A percentile compares a stretch with the other conserved stretches of the same genome.
phyloP scores from a whole-genome alignment of 2,113 vertebrate species.

The Tupaia tana region DNA sequence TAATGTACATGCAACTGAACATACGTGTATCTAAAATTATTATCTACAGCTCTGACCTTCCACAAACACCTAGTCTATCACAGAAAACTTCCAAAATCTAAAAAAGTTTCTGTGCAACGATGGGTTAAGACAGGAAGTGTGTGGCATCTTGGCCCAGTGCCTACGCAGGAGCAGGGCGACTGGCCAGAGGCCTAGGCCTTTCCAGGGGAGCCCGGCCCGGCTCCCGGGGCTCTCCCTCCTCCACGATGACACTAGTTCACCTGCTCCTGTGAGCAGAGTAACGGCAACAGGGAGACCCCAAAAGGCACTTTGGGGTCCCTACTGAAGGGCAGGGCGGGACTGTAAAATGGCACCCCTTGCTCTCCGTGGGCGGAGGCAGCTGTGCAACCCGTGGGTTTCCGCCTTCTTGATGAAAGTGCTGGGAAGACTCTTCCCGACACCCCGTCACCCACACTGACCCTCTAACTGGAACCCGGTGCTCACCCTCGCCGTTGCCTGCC shows the following conservation, averaged over 20 bases:
- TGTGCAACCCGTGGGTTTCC: not conserved
- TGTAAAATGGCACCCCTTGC: not conserved
- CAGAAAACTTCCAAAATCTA: not conserved
- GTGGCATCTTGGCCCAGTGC: not conserved
- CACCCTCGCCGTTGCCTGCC: not conserved
- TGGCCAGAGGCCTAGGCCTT: not conserved
- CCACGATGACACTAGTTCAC: not conserved
- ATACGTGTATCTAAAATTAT: not conserved
- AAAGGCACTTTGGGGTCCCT: not conserved
- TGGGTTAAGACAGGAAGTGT: not conserved
- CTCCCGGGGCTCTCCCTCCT: not conserved
- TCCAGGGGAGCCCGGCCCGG: too few species aligned
- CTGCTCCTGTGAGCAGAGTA: not conserved
- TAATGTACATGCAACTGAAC: not conserved
- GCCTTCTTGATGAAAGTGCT: not conserved
- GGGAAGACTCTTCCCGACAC: not conserved
- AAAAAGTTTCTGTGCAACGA: not conserved
- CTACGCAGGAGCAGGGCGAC: not conserved
- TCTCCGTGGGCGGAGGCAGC: not conserved
- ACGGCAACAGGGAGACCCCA: not conserved
- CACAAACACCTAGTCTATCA: not conserved
- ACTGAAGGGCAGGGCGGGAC: not conserved
- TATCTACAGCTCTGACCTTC: not conserved
- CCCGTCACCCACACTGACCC: not conserved
- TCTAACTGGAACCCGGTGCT: not conserved